Evolutionary conservation across 1,140 invertebrate species (phyloP), one percentile per base, ranked within the genome.

Genomic region (Polyergus mexicanus): DNA sequence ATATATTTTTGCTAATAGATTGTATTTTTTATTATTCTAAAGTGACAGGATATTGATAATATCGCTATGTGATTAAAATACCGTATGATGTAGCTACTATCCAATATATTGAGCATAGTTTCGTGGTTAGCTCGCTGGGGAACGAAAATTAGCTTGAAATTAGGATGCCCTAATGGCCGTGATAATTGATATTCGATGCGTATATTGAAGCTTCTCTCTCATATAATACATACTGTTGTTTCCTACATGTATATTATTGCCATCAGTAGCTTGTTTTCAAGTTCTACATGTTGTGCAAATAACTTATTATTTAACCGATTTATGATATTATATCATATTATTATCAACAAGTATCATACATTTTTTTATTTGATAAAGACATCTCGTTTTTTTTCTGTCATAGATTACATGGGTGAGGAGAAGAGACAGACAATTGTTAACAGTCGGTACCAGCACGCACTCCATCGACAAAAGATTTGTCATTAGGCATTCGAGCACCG

Each of bases 401-500:
- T 89, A 97, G 97, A 96, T 97, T 75, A 97, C 97, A 5, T 97
- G 97, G 97, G 96, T 97, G 84, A 93, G 97, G 54, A 95, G 96
- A 88, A 96, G 96, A 88, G 97, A 97, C 92, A 97, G 97, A 87
- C 97, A 97, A 90, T 94, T 98, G 68, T 94, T 98, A 58, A 98
- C 97, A 44, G 97, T 98, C 16, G 97, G 97, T 13, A 94, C 97
- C 22, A 96, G 96, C 25, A 97, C 97, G 2, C 97, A 97, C 90
- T 97, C 96, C 58, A 96, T 97, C 87, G 97, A 97, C 92, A 96
- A 96, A 77, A 95, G 97, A 84, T 97, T 97, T 93, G 96, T 97
- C 92, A 97, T 98, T n/a, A 97, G 97, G 75, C 97, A 98, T 92
- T 96, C 97, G n/a, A 96, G 97, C 80, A 95, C 96, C 72, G 97